Evolutionary conservation across 2,113 vertebrate genomes (phyloP).

Genomic region (Oceanites oceanicus): DNA sequence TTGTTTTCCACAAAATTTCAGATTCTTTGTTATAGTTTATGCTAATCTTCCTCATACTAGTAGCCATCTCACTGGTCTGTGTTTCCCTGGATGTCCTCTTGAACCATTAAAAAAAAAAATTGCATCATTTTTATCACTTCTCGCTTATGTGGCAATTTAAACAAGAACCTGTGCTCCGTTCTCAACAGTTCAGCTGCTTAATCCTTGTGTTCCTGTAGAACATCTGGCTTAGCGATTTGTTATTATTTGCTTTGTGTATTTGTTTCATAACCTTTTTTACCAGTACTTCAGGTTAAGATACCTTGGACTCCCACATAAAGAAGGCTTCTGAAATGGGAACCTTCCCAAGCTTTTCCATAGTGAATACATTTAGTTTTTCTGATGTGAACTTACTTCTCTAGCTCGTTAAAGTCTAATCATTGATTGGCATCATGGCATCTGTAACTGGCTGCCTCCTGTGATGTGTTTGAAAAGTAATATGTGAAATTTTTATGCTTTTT

Average conservation of each 20-base stretch:
- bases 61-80: background rate
- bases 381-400: background rate
- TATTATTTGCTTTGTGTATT: background rate
- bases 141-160: background rate
- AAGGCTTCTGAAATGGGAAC: background rate
- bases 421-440: background rate
- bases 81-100: background rate
- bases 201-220: background rate
- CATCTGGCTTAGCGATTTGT: background rate
- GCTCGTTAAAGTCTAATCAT: background rate
- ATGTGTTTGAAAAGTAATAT: background rate
- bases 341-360: background rate
- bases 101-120: background rate
- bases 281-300: background rate
- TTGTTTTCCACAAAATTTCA: background rate
- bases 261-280: background rate
- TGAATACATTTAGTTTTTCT: background rate
- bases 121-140: background rate
- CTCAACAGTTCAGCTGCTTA: background rate
- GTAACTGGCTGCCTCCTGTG: background rate
- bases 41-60: background rate
- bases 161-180: background rate
- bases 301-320: background rate
- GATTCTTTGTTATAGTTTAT: background rate
- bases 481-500: background rate